A percentile compares a stretch with the other conserved stretches of the same genome.
These are phyloP conservation scores for Cremastobaeus sp. DNA, from an alignment of 2,888 invertebrate genomes.

Conservation along the genomic window DNA sequence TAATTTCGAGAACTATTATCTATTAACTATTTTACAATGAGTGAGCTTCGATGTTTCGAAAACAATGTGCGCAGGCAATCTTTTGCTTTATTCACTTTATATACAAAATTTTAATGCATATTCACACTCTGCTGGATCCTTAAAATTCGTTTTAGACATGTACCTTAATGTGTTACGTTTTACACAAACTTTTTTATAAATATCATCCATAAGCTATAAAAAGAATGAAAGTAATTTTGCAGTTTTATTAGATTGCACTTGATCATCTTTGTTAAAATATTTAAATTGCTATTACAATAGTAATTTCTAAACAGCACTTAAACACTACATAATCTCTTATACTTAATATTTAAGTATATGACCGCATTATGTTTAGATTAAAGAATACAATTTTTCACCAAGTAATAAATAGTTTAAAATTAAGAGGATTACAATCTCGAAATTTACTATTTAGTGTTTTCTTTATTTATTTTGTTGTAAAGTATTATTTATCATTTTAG, in stretches of 20 bases:
- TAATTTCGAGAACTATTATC: conserved; percentile 18
- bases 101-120: too few species aligned
- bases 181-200: conserved; percentile 5
- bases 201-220: conserved; percentile 12
- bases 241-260: conserved; percentile 33
- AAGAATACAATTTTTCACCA: too few species aligned
- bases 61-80: conserved; percentile 18
- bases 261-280: conserved; percentile 21
- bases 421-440: too few species aligned
- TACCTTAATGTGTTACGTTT: not conserved
- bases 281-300: conserved; percentile 8
- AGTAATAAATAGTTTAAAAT: too few species aligned
- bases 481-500: too few species aligned
- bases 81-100: conserved; percentile 1
- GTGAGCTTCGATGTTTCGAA: conserved; percentile 17
- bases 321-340: conserved; percentile 33
- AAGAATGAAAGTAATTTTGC: conserved; percentile 10
- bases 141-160: conserved; percentile 2
- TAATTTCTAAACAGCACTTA: conserved; percentile 24
- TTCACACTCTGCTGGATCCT: too few species aligned
- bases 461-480: too few species aligned
- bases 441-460: too few species aligned
- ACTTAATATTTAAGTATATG: conserved; percentile 29
- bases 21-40: conserved; percentile 5
- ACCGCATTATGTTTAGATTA: conserved; percentile 14